These are phyloP conservation scores for Pollenia labialis DNA, from an alignment of 2,888 invertebrate species.

Conservation along the genomic window DNA sequence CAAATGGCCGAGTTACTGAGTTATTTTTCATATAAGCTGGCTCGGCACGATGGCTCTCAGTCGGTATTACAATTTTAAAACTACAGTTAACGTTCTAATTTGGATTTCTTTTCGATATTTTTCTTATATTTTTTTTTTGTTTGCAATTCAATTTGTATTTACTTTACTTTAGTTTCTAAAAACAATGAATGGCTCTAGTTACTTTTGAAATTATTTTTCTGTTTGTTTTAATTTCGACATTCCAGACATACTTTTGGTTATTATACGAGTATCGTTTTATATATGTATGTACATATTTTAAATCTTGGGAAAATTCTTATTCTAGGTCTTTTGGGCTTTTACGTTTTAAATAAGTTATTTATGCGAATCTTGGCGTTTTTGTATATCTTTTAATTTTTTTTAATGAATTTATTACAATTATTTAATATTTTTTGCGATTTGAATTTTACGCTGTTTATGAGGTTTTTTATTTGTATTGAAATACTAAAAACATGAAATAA, in stretches of 20 bases:
- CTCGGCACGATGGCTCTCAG: constrained; percentile 23
- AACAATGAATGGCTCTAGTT: constrained; percentile 1
- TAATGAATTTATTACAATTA: too few relatives aligned
- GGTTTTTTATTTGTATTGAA: too few relatives aligned
- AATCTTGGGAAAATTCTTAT: constrained; percentile 25
- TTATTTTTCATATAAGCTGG: constrained; percentile 22
- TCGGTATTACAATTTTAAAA: constrained; percentile 14
- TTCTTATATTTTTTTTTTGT: not conserved
- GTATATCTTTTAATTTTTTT: too few relatives aligned
- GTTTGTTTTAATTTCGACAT: constrained; percentile 29
- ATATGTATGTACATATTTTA: not conserved
- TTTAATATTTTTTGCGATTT: too few relatives aligned
- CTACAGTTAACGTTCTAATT: constrained; percentile 25
- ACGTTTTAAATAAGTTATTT: constrained; percentile 10
- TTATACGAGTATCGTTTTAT: not conserved
- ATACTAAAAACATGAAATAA: too few relatives aligned
- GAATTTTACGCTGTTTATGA: too few relatives aligned
- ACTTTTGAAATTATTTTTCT: constrained; percentile 24
- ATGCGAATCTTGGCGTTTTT: not conserved
- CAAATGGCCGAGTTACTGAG: constrained; percentile 45
- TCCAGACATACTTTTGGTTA: constrained; percentile 22
- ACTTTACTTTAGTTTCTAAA: not conserved
- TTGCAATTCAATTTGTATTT: constrained; percentile 11
- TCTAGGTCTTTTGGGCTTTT: constrained; percentile 25
- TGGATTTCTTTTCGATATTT: constrained; percentile 35